Evolutionary conservation across 2,888 invertebrate species (phyloP).

Genomic region (Theodoxus fluviatilis): DNA sequence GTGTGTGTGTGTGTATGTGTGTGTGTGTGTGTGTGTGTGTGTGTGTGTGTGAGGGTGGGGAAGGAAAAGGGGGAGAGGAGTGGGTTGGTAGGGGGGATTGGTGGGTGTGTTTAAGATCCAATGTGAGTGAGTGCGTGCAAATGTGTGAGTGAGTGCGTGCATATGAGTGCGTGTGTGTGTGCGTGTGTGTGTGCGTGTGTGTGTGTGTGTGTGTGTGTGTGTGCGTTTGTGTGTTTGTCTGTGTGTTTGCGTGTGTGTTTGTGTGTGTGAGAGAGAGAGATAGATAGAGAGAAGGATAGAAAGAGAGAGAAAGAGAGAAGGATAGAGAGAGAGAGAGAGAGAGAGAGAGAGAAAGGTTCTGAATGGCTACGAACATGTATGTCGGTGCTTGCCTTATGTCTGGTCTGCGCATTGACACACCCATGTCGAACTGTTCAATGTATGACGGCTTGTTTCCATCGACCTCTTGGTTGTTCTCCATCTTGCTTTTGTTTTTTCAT

Average conservation of each 20-base stretch:
- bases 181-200: conserved; percentile 3
- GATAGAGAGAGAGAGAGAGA: neutral
- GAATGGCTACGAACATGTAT: neutral
- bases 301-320: neutral
- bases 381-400: too few relatives aligned
- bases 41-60: too few relatives aligned
- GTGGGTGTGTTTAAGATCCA: neutral
- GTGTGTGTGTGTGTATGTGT: too few relatives aligned
- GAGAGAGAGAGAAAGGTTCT: neutral
- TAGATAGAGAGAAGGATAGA: neutral
- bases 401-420: too few relatives aligned
- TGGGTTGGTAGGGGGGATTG: too few relatives aligned
- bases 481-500: too few relatives aligned
- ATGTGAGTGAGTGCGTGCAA: neutral
- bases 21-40: too few relatives aligned
- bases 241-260: conserved; percentile 11
- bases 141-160: neutral
- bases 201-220: conserved; percentile 12
- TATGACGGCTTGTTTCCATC: too few relatives aligned
- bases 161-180: neutral
- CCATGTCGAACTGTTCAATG: too few relatives aligned
- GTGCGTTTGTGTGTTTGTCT: conserved; percentile 11
- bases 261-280: conserved; percentile 7
- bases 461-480: too few relatives aligned
- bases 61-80: too few relatives aligned